phyloP scores from a whole-genome alignment of 2,797 vertebrate genomes.

The Limnodromus scolopaceus region DNA sequence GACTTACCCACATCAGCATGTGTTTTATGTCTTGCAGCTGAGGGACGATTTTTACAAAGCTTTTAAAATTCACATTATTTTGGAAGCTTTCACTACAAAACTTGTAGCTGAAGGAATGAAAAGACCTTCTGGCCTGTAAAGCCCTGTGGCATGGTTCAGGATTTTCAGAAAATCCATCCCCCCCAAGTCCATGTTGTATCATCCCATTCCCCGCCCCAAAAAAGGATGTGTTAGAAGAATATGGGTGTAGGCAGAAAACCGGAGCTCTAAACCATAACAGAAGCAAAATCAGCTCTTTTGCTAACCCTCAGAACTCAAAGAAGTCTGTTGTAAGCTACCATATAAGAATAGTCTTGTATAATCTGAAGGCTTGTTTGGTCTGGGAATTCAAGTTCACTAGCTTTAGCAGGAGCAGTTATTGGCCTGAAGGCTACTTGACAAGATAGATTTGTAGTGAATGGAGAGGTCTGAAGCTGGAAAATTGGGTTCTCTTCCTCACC shows the following conservation, averaged over 20 bases:
- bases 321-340: not conserved
- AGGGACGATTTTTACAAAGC: not conserved
- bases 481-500: not conserved
- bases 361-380: not conserved
- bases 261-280: not conserved
- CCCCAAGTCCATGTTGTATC: rapidly evolving
- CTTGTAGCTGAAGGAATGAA: not conserved
- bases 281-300: not conserved
- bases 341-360: not conserved
- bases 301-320: not conserved
- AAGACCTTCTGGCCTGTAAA: not conserved
- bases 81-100: not conserved
- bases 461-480: not conserved
- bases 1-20: not conserved
- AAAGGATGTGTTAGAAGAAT: not conserved
- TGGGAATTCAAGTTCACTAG: not conserved
- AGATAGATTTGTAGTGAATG: not conserved
- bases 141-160: not conserved
- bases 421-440: not conserved
- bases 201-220: rapidly evolving
- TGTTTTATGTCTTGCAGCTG: not conserved
- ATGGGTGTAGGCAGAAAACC: not conserved
- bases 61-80: not conserved
- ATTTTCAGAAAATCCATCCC: not conserved
- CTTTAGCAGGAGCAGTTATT: not conserved